A percentile compares a stretch with the other conserved stretches of the same genome.
Conservation (phyloP, 2,113 vertebrate genomes). For the Castor canadensis region DNA sequence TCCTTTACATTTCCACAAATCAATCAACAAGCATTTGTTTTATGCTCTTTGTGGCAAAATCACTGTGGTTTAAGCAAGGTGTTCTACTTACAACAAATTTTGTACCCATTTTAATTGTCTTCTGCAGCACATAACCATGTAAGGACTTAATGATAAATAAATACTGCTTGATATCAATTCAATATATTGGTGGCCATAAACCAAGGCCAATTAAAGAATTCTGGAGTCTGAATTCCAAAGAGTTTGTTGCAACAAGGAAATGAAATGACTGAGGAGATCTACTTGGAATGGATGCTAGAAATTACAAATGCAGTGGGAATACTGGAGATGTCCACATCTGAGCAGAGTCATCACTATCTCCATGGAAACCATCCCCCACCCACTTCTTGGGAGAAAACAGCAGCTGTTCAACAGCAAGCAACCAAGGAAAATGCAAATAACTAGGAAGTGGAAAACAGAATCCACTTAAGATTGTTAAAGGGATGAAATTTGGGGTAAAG, state of each 20-base stretch:
- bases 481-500: slow-evolving; percentile 51
- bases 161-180: slow-evolving; percentile 36
- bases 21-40: slow-evolving; percentile 47
- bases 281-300: neutral
- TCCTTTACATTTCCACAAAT: neutral
- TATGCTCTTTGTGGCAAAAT: neutral
- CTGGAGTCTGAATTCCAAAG: slow-evolving; percentile 32
- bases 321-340: slow-evolving; percentile 67
- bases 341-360: slow-evolving; percentile 67
- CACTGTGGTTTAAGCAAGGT: neutral
- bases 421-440: slow-evolving; percentile 71
- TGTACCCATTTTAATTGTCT: slow-evolving; percentile 29
- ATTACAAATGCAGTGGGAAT: slow-evolving; percentile 64
- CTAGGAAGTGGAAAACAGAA: slow-evolving; percentile 48
- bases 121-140: neutral
- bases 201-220: neutral
- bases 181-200: slow-evolving; percentile 53
- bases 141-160: slow-evolving; percentile 37
- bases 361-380: slow-evolving; percentile 70
- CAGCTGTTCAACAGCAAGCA: slow-evolving; percentile 71
- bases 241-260: slow-evolving; percentile 50
- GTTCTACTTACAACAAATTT: neutral
- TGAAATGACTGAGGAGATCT: slow-evolving; percentile 24
- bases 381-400: slow-evolving; percentile 57
- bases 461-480: slow-evolving; percentile 54